Evolutionary conservation across 2,888 invertebrate species (phyloP), one percentile per base, ranked within the genome.

Genomic region (Allacma fusca): DNA sequence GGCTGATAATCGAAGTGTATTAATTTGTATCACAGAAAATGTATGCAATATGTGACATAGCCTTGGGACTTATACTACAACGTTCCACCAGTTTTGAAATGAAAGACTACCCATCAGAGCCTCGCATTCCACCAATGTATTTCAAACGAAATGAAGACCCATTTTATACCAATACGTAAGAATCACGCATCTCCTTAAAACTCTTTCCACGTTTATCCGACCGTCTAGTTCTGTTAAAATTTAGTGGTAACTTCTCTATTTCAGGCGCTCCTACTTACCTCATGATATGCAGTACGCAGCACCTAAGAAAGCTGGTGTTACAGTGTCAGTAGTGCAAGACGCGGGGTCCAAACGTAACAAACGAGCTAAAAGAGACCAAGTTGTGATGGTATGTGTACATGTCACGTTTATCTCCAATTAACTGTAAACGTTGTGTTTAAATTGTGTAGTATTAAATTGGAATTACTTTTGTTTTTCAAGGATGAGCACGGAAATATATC

Each of bases 31-130:
- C 87, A 0, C 87, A 97, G 96, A 97, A 96, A 93, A 88, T 98
- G 86, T 98, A 97, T 94, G 94, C 97, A 34, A 91, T 96, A 75
- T 97, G 97, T 89, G 98, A 98, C 89, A 89, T 98, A 82, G 94
- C 97, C 21, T 92, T 96, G 89, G 94, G 95, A 70, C 90, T 98
- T 85, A 91, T 98, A 84, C 91, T 94, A 88, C 91, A 94, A 77
- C 95, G 96, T 86, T 93, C 95, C 70, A 90, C 92, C 75, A 93
- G 91, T 86, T 96, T 94, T 88, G 96, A 96, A 86, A 89, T 94
- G 88, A 95, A 94, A 87, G 96, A 96, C 86, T 94, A 94, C 87
- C 93, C 94, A 9, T 91, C 93, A 62, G 94, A 95, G 87, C 92
- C 93, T 75, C 90, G 94, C 85, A 92, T 97, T 86, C 95, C 96